Conservation (phyloP, 2,113 vertebrate genomes). For the Mastomys coucha region DNA sequence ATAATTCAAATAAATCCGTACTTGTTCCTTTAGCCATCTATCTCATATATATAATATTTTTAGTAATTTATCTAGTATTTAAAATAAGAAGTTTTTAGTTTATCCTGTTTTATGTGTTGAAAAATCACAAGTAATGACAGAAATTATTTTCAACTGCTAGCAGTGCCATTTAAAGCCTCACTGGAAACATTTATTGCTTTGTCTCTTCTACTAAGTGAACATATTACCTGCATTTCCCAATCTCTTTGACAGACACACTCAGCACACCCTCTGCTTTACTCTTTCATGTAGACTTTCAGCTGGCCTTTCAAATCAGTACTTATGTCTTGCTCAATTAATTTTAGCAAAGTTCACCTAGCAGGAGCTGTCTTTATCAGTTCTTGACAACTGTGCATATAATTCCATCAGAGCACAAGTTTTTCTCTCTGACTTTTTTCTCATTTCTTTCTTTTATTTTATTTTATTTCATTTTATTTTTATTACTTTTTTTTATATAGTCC, state of each 20-base stretch:
- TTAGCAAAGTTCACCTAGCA: conserved; percentile 74
- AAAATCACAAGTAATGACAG: neutral
- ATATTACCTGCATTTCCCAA: neutral
- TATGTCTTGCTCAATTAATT: conserved; percentile 82
- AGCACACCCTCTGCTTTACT: neutral
- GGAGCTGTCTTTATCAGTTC: conserved; percentile 68
- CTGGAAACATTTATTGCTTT: neutral
- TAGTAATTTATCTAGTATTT: neutral
- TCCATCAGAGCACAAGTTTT: conserved; percentile 4
- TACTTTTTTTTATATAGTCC: no score
- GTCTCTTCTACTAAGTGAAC: conserved; percentile 38
- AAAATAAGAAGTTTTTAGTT: neutral
- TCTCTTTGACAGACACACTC: neutral
- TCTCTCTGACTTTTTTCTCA: neutral
- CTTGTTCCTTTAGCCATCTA: neutral
- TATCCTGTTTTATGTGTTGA: neutral
- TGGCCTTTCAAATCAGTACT: conserved; percentile 79
- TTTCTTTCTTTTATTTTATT: no score
- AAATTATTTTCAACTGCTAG: conserved; percentile 31
- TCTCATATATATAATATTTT: neutral
- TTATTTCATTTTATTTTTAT: no score
- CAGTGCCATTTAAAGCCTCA: conserved; percentile 1
- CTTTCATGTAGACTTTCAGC: conserved; percentile 58
- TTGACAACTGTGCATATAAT: conserved; percentile 66
- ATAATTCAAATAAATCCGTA: neutral